Evolutionary conservation across 2,888 invertebrate species (phyloP).

Genomic region (Ophioninae sp.): DNA sequence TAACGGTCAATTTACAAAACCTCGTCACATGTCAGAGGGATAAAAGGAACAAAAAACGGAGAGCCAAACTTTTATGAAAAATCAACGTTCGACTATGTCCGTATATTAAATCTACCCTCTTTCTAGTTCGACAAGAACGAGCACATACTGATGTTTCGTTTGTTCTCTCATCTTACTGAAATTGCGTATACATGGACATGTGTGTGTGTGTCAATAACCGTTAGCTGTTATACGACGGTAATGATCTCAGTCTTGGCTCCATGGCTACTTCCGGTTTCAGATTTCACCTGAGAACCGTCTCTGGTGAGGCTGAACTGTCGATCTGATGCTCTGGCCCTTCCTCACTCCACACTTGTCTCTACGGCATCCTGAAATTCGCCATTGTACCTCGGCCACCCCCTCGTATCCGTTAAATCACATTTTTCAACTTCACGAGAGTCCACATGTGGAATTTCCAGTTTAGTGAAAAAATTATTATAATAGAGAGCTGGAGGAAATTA

Average conservation of each 20-base stretch:
- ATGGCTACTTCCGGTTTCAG: constrained; percentile 65
- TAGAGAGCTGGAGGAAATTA: too few relatives aligned
- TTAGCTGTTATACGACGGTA: constrained; percentile 52
- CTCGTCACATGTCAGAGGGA: constrained; percentile 65
- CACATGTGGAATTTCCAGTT: neutral
- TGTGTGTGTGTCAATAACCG: constrained; percentile 15
- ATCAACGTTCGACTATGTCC: constrained; percentile 35
- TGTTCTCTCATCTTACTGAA: constrained; percentile 20
- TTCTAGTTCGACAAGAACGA: constrained; percentile 2
- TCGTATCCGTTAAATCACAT: neutral
- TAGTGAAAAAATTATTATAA: neutral
- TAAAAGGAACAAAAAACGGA: constrained; percentile 29
- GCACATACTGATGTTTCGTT: constrained; percentile 35
- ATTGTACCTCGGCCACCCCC: constrained; percentile 46
- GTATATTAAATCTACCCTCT: constrained; percentile 27
- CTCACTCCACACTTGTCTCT: neutral
- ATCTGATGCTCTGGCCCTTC: constrained; percentile 22
- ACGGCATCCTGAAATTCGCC: constrained; percentile 13
- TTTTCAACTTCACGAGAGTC: neutral
- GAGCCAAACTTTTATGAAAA: constrained; percentile 32
- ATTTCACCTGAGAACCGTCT: constrained; percentile 70
- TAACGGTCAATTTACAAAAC: constrained; percentile 72
- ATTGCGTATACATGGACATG: neutral
- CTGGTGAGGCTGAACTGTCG: constrained; percentile 4
- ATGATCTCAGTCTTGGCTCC: constrained; percentile 45